Evolutionary conservation across 2,113 vertebrate genomes (phyloP).

Genomic region (Lampris megalopsis): DNA sequence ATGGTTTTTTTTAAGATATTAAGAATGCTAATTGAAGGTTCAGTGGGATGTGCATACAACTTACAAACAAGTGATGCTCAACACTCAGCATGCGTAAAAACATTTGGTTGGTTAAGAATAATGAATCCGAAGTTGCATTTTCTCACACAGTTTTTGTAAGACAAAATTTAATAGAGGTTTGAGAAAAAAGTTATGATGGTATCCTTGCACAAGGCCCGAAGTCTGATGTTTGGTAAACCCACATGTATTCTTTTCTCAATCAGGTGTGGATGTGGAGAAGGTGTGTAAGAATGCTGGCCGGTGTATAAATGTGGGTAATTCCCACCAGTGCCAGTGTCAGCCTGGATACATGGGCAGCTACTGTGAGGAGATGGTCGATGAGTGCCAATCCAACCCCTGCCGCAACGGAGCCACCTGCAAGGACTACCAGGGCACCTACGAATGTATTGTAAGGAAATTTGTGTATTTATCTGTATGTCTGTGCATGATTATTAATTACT

Average conservation of each 20-base stretch:
- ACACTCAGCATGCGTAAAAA: too few relatives aligned
- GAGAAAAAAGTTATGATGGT: too few relatives aligned
- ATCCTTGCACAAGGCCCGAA: too few relatives aligned
- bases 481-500: not conserved
- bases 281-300: conserved; percentile 88
- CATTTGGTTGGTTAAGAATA: too few relatives aligned
- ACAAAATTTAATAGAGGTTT: too few relatives aligned
- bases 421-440: conserved; percentile 80
- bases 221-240: not conserved
- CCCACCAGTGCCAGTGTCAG: conserved; percentile 88
- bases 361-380: conserved; percentile 88
- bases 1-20: too few relatives aligned
- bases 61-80: too few relatives aligned
- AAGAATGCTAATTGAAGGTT: too few relatives aligned
- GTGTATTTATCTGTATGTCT: not conserved
- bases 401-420: conserved; percentile 89
- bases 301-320: conserved; percentile 84
- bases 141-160: too few relatives aligned
- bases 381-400: conserved; percentile 92
- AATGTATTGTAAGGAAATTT: conserved; percentile 69
- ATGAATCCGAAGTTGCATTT: too few relatives aligned
- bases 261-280: conserved; percentile 81
- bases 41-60: too few relatives aligned
- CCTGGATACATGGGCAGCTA: conserved; percentile 91
- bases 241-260: conserved; percentile 2